These are phyloP conservation scores for Rhea americana DNA, from an alignment of 2,113 vertebrate species.

Conservation along the genomic window DNA sequence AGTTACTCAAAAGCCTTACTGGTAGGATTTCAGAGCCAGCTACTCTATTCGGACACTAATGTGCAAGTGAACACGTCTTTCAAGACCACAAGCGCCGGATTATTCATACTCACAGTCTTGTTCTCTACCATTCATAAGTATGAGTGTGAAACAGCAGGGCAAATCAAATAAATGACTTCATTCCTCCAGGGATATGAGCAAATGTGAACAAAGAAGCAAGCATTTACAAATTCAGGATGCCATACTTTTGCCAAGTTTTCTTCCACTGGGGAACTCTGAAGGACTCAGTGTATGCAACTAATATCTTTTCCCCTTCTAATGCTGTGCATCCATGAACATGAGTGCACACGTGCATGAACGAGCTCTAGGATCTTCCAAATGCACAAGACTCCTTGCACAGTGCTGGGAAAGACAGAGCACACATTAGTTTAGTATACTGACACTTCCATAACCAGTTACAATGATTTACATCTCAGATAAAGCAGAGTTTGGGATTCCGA, in stretches of 20 bases:
- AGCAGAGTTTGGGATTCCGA: background rate
- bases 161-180: constrained; percentile 59
- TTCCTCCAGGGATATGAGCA: constrained; percentile 29
- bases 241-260: constrained; percentile 26
- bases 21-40: constrained; percentile 40
- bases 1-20: constrained; percentile 27
- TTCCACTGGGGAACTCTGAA: background rate
- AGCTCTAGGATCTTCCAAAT: background rate
- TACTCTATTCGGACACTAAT: background rate
- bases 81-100: constrained; percentile 29
- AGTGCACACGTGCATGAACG: rapidly evolving
- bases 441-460: background rate
- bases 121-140: constrained; percentile 42
- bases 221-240: constrained; percentile 22
- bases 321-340: background rate
- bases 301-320: background rate
- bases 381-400: background rate
- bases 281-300: background rate
- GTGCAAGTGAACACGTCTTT: constrained; percentile 36
- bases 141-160: constrained; percentile 9
- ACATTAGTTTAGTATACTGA: background rate
- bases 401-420: background rate
- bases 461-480: rapidly evolving
- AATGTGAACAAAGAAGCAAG: constrained; percentile 39
- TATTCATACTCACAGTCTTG: constrained; percentile 35